Base-by-base conservation (phyloP, 2,888 invertebrate genomes). In the Lordiphosa andalusiaca region DNA sequence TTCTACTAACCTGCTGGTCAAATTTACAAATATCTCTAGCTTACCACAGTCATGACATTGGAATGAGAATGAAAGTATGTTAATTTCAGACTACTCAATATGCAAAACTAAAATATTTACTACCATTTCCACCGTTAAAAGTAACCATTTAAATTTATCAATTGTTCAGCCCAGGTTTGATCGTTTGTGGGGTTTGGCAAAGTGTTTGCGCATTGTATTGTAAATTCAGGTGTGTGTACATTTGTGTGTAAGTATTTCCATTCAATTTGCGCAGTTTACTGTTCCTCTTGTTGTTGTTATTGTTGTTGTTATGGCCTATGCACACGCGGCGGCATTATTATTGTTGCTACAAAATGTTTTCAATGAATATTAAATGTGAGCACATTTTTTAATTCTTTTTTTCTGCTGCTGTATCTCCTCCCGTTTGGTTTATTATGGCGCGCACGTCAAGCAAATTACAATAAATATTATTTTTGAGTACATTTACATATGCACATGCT, bases 281-380 rank as follows among this genome's bases (percentile, higher is more conserved):
- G 30, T 30, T 9, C 7, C 30, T 9, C 9, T 9, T 30, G 30
- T 30, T 30, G 30, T 30, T 30, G 3, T 30, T 30, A 2, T 30
- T 30, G 3, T 30, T 30, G 7, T 30, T 30, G 9, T 30, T 7
- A 9, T 30, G 7, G 30, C 30, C 30, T 30, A 55, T 49, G 36
- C 13, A 12, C 12, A 44, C 13, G 46, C 38, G 33, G 46, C 38
- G 33, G 44, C 73, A 53, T 69, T 75, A 69, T 78, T 78, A 72
- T 80, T 69, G 55, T 67, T 69, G 73, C 46, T 60, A 37, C 68
- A 66, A 66, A 70, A 66, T 70, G 57, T 67, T 63, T 77, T 44
- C 82, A 77, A 75, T 75, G 78, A 81, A 75, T 75, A 77, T 81
- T 71, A 75, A 75, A 75, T 75, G 71, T 59, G 77, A 30, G 57